Evolutionary conservation across 2,888 invertebrate species (phyloP).

Genomic region (Cheilosia impressa): DNA sequence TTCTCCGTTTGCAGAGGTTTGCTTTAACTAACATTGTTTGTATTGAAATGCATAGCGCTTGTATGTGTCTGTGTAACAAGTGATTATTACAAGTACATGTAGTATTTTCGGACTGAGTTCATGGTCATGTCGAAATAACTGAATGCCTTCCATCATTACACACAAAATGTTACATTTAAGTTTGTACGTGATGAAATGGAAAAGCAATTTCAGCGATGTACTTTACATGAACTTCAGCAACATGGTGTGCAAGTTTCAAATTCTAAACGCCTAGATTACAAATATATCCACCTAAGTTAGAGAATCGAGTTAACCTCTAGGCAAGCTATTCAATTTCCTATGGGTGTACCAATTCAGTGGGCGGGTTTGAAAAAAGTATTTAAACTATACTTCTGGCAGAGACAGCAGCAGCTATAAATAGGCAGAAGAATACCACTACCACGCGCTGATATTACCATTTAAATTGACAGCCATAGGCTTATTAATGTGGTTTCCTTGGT

Average conservation of each 20-base stretch:
- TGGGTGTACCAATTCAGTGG: no score
- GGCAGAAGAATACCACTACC: no score
- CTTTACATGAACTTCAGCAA: conserved; percentile 11
- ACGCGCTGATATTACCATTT: no score
- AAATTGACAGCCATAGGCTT: no score
- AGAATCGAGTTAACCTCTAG: no score
- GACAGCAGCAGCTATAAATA: no score
- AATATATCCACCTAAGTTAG: neutral
- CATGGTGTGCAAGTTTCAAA: neutral
- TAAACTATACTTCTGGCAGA: no score
- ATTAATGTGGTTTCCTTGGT: no score
- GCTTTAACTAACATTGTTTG: neutral
- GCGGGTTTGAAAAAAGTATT: no score
- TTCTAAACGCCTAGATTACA: neutral
- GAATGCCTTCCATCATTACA: neutral
- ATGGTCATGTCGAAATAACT: conserved; percentile 9
- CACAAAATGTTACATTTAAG: conserved; percentile 26
- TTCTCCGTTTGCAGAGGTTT: neutral
- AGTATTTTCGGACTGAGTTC: conserved; percentile 5
- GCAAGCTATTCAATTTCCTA: no score
- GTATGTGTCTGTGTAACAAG: neutral
- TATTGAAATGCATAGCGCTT: neutral
- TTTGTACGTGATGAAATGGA: conserved; percentile 13
- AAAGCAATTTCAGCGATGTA: conserved; percentile 21
- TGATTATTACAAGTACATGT: neutral